Percentiles rank a stretch among this genome's conserved stretches.
phyloP scores from a whole-genome alignment of 2,113 vertebrate species.

The Caranx melampygus region DNA sequence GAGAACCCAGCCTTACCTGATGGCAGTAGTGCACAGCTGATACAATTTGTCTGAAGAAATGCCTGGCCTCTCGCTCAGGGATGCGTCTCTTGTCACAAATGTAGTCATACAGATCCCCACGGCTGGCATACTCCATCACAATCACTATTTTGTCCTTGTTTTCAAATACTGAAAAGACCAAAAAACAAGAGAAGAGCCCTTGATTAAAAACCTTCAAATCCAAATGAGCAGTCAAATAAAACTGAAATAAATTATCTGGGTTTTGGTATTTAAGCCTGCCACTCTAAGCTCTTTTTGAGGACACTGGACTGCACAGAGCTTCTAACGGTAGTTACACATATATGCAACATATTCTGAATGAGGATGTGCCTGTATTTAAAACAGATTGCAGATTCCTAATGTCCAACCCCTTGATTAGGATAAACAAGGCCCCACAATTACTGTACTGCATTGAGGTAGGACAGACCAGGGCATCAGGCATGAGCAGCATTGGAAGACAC shows the following conservation, averaged over 20 bases:
- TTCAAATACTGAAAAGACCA: conserved; percentile 89
- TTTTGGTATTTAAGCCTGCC: background rate
- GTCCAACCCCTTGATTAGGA: background rate
- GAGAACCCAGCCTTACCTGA: conserved; percentile 79
- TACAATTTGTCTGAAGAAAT: conserved; percentile 96
- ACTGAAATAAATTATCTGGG: background rate
- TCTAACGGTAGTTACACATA: background rate
- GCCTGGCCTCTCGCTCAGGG: conserved; percentile 87
- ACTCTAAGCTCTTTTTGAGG: background rate
- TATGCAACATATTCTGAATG: background rate
- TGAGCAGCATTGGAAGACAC: conserved; percentile 39
- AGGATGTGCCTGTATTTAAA: background rate
- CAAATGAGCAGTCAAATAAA: background rate
- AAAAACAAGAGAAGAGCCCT: background rate
- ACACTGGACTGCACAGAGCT: background rate
- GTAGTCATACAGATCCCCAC: conserved; percentile 94
- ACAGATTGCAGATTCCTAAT: background rate
- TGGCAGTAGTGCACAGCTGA: conserved; percentile 96
- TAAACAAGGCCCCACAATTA: background rate
- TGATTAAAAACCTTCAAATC: conserved; percentile 18
- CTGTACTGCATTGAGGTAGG: conserved; percentile 14
- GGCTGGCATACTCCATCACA: conserved; percentile 97
- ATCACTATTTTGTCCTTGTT: conserved; percentile 98
- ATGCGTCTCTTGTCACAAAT: conserved; percentile 89
- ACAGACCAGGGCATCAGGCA: conserved; percentile 49